These are phyloP conservation scores for Yponomeuta plumbellus DNA, from an alignment of 2,888 invertebrate genomes.

Conservation along the genomic window DNA sequence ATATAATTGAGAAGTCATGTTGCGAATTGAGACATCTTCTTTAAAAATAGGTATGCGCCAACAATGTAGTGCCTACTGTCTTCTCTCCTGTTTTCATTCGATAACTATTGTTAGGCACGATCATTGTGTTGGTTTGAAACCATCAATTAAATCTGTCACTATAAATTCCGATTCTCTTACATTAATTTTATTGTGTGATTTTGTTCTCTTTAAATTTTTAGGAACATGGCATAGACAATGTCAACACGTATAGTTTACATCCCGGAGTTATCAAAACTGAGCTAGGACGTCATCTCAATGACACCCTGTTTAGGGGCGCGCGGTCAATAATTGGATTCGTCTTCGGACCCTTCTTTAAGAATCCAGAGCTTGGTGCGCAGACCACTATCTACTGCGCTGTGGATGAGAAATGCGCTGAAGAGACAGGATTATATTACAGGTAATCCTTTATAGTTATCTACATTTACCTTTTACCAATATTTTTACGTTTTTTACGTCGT, in stretches of 20 bases:
- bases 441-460: no score
- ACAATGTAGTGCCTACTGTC: no score
- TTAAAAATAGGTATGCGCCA: no score
- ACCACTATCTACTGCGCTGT: constrained; percentile 84
- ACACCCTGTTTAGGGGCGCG: constrained; percentile 66
- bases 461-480: no score
- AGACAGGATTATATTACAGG: constrained; percentile 79
- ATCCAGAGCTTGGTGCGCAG: constrained; percentile 82
- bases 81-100: no score
- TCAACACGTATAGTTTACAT: constrained; percentile 83
- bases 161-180: no score
- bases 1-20: no score
- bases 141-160: no score
- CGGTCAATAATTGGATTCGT: constrained; percentile 49
- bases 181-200: background rate
- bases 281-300: constrained; percentile 80
- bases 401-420: constrained; percentile 78
- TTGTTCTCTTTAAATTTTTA: constrained; percentile 25
- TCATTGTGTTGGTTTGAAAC: no score
- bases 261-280: constrained; percentile 87
- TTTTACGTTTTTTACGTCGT: background rate
- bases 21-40: no score
- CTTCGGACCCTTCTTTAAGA: constrained; percentile 68
- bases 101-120: no score
- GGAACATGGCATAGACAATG: constrained; percentile 65